A percentile compares a stretch with the other conserved stretches of the same genome.
Evolutionary conservation across 2,888 invertebrate genomes (phyloP).

Genomic region (Anorthoa munda): DNA sequence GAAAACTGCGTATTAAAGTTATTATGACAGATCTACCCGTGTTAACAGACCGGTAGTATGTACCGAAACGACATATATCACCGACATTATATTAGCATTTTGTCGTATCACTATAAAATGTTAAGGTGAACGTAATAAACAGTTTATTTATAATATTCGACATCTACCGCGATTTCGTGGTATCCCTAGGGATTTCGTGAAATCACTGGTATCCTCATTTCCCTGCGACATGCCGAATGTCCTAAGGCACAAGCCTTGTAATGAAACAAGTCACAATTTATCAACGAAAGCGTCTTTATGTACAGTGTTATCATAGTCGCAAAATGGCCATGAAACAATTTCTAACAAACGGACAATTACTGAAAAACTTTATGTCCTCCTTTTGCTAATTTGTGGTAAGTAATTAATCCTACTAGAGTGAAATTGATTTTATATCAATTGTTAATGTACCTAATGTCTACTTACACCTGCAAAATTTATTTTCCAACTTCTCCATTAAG

Average conservation of each 20-base stretch:
- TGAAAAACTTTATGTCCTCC: neutral
- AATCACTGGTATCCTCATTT: no score
- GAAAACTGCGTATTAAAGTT: neutral
- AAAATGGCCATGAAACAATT: neutral
- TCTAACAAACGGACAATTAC: neutral
- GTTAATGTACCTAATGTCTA: conserved; percentile 10
- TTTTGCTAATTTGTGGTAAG: conserved; percentile 14
- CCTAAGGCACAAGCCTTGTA: no score
- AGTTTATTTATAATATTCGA: no score
- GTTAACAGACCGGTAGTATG: neutral
- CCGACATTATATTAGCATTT: no score
- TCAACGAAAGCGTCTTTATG: neutral
- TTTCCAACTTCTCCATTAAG: conserved; percentile 45
- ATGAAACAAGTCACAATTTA: no score
- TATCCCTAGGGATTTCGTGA: no score
- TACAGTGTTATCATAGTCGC: neutral
- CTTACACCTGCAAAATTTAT: conserved; percentile 40
- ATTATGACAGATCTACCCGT: neutral
- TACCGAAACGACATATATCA: no score
- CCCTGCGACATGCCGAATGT: no score
- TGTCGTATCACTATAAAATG: no score
- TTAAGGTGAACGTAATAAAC: no score
- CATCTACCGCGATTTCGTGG: no score
- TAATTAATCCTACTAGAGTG: conserved; percentile 15
- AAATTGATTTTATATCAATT: conserved; percentile 29